Evolutionary conservation across 1,140 invertebrate genomes (phyloP).

Genomic region (Ladona fulva): DNA sequence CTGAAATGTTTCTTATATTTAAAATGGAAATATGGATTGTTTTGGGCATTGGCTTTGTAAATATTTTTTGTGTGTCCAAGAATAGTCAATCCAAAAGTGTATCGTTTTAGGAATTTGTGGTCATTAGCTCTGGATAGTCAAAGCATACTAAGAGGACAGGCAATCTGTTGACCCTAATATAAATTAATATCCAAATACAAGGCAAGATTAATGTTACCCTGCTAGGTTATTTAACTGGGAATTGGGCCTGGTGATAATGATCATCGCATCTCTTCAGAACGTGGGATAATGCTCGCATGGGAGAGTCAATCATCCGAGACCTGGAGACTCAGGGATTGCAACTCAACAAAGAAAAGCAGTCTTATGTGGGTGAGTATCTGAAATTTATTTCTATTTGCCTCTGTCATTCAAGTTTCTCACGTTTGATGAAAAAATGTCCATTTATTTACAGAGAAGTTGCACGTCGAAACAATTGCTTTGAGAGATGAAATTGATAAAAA

Average conservation of each 20-base stretch:
- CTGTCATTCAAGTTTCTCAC: not conserved
- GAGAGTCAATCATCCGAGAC: slow-evolving; percentile 38
- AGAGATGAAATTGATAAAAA: slow-evolving; percentile 29
- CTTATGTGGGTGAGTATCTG: slow-evolving; percentile 28
- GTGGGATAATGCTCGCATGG: slow-evolving; percentile 36
- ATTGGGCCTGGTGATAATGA: not conserved
- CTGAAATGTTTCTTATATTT: too few species aligned
- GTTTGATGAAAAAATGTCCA: slow-evolving; percentile 2
- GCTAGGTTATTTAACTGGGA: slow-evolving; percentile 1
- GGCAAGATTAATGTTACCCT: not conserved
- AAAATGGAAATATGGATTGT: too few species aligned
- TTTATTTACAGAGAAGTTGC: slow-evolving; percentile 25
- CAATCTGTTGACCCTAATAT: too few species aligned
- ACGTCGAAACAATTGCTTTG: slow-evolving; percentile 28
- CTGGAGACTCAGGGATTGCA: slow-evolving; percentile 36
- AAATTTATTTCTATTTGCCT: not conserved
- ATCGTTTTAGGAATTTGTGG: too few species aligned
- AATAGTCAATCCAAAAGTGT: too few species aligned
- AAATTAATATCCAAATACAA: not conserved
- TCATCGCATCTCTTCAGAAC: slow-evolving; percentile 29
- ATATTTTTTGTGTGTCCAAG: too few species aligned
- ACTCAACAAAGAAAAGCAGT: slow-evolving; percentile 39
- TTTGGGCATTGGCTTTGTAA: too few species aligned
- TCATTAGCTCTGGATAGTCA: too few species aligned
- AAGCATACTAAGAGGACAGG: too few species aligned